These are phyloP conservation scores for Pristionchus exspectatus DNA, from an alignment of 2,888 invertebrate species.

Conservation along the genomic window DNA sequence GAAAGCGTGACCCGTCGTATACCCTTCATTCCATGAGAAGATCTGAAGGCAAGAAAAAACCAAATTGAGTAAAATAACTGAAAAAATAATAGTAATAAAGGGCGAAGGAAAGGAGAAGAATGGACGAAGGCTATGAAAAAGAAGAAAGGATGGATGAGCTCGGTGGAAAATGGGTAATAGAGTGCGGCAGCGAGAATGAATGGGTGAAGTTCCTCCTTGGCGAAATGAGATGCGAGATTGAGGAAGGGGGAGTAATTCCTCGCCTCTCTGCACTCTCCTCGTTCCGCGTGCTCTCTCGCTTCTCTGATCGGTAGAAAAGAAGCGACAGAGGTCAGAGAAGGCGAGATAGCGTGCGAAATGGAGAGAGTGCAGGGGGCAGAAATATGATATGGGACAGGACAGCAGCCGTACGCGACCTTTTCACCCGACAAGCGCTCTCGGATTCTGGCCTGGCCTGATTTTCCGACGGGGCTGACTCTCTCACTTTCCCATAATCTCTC, in stretches of 20 bases:
- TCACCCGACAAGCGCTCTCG: no score
- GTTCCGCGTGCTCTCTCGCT: neutral
- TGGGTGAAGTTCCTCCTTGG: neutral
- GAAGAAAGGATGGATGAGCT: neutral
- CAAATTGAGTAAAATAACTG: no score
- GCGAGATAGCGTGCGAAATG: neutral
- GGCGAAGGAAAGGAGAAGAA: neutral
- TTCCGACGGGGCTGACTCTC: no score
- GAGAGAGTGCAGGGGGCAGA: neutral
- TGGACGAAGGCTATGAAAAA: neutral
- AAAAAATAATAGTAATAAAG: neutral
- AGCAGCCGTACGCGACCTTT: no score
- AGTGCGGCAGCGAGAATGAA: slow-evolving; percentile 5
- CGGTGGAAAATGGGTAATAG: neutral
- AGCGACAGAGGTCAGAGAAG: slow-evolving; percentile 11
- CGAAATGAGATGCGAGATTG: slow-evolving; percentile 21
- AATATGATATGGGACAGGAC: neutral
- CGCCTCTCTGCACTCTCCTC: neutral
- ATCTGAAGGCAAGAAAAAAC: no score
- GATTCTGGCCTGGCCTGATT: no score
- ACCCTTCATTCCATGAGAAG: neutral
- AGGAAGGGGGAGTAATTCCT: neutral
- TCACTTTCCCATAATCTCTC: no score
- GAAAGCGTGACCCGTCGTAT: neutral
- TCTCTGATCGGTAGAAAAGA: neutral